phyloP scores from a whole-genome alignment of 2,888 invertebrate genomes.

The Microctonus aethiopoides region DNA sequence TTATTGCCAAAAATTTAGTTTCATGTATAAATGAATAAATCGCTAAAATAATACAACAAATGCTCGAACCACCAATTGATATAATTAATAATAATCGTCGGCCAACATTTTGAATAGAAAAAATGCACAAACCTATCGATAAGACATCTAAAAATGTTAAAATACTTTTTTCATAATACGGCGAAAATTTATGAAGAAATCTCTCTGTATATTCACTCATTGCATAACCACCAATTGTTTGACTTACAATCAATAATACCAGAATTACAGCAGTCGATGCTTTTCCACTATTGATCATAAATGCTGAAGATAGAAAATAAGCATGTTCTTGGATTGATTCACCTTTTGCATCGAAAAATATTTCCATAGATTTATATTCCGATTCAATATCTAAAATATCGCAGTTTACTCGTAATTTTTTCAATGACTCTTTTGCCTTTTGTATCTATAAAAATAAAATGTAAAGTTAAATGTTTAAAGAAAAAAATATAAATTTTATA shows the following conservation, averaged over 20 bases:
- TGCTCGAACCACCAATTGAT: slow-evolving; percentile 40
- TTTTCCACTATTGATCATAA: neutral
- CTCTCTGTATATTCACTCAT: slow-evolving; percentile 39
- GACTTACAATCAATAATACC: slow-evolving; percentile 41
- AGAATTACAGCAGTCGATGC: slow-evolving; percentile 22
- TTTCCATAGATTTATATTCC: slow-evolving; percentile 43
- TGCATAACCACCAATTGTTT: slow-evolving; percentile 45
- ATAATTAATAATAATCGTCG: slow-evolving; percentile 38
- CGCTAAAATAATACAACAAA: slow-evolving; percentile 42
- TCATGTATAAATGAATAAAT: slow-evolving; percentile 32
- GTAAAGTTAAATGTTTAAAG: neutral
- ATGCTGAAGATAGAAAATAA: neutral
- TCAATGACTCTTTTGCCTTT: slow-evolving; percentile 45
- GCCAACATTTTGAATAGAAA: slow-evolving; percentile 41
- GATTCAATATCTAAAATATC: slow-evolving; percentile 43
- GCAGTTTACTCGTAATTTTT: slow-evolving; percentile 35
- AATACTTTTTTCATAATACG: slow-evolving; percentile 35
- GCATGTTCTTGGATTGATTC: neutral
- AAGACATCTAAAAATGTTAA: slow-evolving; percentile 38
- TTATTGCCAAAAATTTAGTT: neutral
- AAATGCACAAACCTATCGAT: slow-evolving; percentile 40
- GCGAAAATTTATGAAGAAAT: slow-evolving; percentile 33
- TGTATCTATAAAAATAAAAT: slow-evolving; percentile 38
- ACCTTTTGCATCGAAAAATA: slow-evolving; percentile 33
- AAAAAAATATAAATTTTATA: neutral